Conservation (phyloP, 2,888 invertebrate species). For the Drosophila infuscata region DNA sequence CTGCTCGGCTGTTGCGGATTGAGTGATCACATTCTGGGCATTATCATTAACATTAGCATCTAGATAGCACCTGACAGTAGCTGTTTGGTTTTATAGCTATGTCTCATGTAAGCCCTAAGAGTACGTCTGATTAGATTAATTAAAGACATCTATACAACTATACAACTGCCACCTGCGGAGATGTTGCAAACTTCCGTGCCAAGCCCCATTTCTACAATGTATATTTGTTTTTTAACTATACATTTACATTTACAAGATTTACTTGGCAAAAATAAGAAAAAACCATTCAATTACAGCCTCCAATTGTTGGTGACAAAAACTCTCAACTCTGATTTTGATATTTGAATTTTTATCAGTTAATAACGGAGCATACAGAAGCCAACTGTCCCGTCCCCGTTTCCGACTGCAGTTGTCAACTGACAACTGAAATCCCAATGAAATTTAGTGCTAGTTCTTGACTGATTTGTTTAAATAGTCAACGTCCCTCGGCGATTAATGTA, state of each 20-base stretch:
- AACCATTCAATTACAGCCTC: constrained; percentile 7
- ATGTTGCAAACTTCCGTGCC: constrained; percentile 41
- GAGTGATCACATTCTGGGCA: constrained; percentile 32
- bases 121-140: constrained; percentile 14
- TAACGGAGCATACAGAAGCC: neutral
- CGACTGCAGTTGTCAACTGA: neutral
- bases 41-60: constrained; percentile 2
- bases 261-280: neutral
- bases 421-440: constrained; percentile 60
- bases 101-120: constrained; percentile 2
- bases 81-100: constrained; percentile 23
- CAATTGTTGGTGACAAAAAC: constrained; percentile 5
- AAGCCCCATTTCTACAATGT: constrained; percentile 27
- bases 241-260: neutral
- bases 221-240: neutral
- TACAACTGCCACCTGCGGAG: neutral
- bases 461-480: constrained; percentile 12
- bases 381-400: neutral
- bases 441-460: constrained; percentile 47
- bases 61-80: constrained; percentile 23
- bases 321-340: neutral
- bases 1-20: constrained; percentile 33
- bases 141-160: neutral
- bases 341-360: no score
- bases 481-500: constrained; percentile 4